Base-by-base conservation (phyloP, 2,113 vertebrate species). In the Menura novaehollandiae region DNA sequence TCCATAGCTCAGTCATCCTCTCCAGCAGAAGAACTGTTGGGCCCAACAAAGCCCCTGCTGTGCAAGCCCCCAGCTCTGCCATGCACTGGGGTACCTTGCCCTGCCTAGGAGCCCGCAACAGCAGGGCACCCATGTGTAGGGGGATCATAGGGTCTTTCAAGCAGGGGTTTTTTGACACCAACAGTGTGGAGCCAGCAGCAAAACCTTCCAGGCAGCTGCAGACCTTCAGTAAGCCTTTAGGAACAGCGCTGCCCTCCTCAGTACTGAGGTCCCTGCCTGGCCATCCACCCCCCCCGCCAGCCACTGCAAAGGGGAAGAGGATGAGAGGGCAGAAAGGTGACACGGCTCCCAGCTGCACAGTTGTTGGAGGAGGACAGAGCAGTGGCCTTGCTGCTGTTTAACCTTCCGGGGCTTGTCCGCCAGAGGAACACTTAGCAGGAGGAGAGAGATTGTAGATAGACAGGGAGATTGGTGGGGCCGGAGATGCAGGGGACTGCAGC, bases 341-440 rank as follows among this genome's bases (percentile, higher is more conserved):
- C 51, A 37, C 11, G 7, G 33, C 2, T 21, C 19, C 46, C 64
- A 62, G 43, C 1, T 2, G 1, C 27, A 13, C 0, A 0, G 27
- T 8, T 77, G 35, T 9, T 14, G 3, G 12, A 11, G 7, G n/a
- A 74, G 44, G 72, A 78, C 32, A 37, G 49, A 77, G 35, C 22
- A 11, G 46, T 2, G 21, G 91, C 64, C 69, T 88, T 82, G 84
- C 74, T 88, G 46, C 62, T 66, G 18, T 49, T 91, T 93, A 92
- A 94, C 81, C 69, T 74, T 69, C 74, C 26, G 1, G 0, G 71
- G 59, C 41, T 88, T 62, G 37, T 46, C n/a, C 0, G 18, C 28
- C 18, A 16, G 59, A 55, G 37, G 7, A 59, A 39, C 52, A 47
- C 55, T 88, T 33, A 43, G 53, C 19, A 5, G 39, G 39, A 86